A percentile compares a stretch with the other conserved stretches of the same genome.
Conservation (phyloP, 2,113 vertebrate species). For the Heterochromis multidens region DNA sequence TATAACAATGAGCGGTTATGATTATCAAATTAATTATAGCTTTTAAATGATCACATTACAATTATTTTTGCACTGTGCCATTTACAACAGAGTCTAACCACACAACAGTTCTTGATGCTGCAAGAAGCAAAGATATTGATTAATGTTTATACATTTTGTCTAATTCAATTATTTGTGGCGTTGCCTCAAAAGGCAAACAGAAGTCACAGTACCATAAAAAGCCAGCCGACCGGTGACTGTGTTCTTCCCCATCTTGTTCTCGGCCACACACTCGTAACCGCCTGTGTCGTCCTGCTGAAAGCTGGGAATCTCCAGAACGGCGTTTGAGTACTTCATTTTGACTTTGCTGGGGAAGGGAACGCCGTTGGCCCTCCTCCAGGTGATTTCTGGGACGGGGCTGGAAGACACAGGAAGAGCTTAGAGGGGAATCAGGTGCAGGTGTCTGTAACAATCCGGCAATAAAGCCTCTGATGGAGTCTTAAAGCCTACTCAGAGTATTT, state of each 20-base stretch:
- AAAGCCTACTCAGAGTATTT: background rate
- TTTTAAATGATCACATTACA: background rate
- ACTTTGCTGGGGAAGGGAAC: constrained; percentile 88
- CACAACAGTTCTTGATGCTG: background rate
- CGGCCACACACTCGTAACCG: constrained; percentile 90
- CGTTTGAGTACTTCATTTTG: constrained; percentile 85
- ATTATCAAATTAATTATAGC: background rate
- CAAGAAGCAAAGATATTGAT: background rate
- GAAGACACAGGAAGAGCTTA: constrained; percentile 16
- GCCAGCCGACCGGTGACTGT: constrained; percentile 86
- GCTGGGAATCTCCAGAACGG: constrained; percentile 89
- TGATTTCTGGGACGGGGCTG: constrained; percentile 92
- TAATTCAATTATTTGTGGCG: background rate
- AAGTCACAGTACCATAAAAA: constrained; percentile 82
- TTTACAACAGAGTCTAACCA: background rate
- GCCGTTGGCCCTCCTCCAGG: constrained; percentile 90
- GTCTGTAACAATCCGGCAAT: constrained; percentile 21
- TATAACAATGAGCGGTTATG: background rate
- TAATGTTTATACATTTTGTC: background rate
- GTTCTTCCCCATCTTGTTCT: constrained; percentile 92
- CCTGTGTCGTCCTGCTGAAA: constrained; percentile 93
- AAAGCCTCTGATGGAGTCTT: constrained; percentile 6
- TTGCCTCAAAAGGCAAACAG: background rate
- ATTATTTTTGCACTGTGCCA: background rate
- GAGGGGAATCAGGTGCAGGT: background rate